These are phyloP conservation scores for Tinea pellionella DNA, from an alignment of 2,888 invertebrate species.

Conservation along the genomic window DNA sequence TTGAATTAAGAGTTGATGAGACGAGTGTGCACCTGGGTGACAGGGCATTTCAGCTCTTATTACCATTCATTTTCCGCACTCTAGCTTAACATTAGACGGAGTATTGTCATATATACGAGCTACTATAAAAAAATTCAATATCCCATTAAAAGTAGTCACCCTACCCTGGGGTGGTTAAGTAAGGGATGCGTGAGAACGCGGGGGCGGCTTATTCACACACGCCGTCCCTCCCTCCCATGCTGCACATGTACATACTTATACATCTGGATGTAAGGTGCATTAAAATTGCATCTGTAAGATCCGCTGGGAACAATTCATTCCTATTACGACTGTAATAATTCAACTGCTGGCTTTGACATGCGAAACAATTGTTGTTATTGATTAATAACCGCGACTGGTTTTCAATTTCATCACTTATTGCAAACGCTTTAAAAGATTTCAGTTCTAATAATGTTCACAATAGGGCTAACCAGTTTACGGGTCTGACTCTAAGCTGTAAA, in stretches of 20 bases:
- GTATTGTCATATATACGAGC: no score
- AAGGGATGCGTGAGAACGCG: slow-evolving; percentile 38
- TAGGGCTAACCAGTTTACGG: no score
- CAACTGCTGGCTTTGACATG: background rate
- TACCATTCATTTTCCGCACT: no score
- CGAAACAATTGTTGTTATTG: background rate
- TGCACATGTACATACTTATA: background rate
- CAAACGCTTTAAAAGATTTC: no score
- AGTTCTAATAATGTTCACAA: no score
- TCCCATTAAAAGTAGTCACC: background rate
- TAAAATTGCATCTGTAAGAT: background rate
- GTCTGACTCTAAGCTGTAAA: no score
- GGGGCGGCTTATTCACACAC: slow-evolving; percentile 42
- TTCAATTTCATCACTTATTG: background rate
- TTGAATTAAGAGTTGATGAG: no score
- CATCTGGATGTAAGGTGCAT: background rate
- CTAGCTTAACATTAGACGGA: no score
- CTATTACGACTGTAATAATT: background rate
- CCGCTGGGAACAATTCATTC: background rate
- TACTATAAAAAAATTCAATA: no score
- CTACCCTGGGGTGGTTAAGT: background rate
- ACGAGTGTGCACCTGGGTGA: no score
- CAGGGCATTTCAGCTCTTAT: no score
- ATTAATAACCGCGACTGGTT: background rate
- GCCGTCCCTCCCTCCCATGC: background rate